phyloP scores from a whole-genome alignment of 2,888 invertebrate species.

The Linnaemya tessellans region DNA sequence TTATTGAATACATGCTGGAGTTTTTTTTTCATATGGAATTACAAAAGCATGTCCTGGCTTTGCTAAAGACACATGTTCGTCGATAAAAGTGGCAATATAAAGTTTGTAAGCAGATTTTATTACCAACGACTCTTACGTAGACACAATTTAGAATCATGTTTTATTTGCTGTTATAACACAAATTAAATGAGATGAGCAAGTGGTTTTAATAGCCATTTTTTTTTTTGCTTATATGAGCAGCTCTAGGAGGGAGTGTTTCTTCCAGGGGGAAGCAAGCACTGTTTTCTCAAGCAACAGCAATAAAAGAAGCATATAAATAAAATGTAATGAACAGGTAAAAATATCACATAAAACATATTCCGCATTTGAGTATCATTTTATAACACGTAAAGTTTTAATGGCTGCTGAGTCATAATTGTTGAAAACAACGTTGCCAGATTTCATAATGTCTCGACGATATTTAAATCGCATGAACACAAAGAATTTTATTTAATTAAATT shows the following conservation, averaged over 20 bases:
- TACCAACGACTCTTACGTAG: neutral
- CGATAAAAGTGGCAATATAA: no score
- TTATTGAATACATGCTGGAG: neutral
- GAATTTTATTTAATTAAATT: no score
- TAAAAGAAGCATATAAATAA: neutral
- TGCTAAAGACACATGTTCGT: no score
- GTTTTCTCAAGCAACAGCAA: neutral
- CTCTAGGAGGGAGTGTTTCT: neutral
- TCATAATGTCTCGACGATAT: no score
- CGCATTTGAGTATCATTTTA: neutral
- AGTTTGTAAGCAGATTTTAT: neutral
- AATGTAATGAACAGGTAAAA: slow-evolving; percentile 5
- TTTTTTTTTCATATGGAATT: neutral
- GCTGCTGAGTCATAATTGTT: slow-evolving; percentile 45
- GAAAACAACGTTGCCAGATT: neutral
- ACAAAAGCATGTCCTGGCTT: no score
- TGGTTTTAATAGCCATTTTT: neutral
- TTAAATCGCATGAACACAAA: neutral
- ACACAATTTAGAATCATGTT: neutral
- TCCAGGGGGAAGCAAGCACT: neutral
- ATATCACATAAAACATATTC: neutral
- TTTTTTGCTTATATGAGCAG: neutral
- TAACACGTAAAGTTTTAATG: slow-evolving; percentile 51
- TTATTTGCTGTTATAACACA: neutral
- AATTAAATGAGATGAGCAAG: neutral